Evolutionary conservation across 1,140 invertebrate genomes (phyloP).

Genomic region (Fopius arisanus): DNA sequence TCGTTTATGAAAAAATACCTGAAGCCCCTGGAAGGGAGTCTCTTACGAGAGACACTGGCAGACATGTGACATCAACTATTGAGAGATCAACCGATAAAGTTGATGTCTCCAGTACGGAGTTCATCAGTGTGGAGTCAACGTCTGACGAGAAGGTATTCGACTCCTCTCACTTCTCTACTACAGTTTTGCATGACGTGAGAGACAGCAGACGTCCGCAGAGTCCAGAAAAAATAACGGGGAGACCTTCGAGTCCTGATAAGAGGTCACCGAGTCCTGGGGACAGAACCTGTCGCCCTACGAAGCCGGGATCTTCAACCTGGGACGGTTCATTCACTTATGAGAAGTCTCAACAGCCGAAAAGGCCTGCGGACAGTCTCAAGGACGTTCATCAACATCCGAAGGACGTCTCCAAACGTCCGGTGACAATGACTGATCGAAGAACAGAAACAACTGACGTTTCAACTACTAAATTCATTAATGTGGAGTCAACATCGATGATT

Average conservation of each 20-base stretch:
- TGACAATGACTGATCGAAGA: background rate
- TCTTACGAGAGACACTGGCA: background rate
- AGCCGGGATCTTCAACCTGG: constrained; percentile 31
- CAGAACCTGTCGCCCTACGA: constrained; percentile 13
- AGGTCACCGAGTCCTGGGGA: constrained; percentile 24
- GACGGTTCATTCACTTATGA: constrained; percentile 31
- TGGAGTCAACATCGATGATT: constrained; percentile 12
- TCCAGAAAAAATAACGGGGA: constrained; percentile 1
- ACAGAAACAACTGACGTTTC: constrained; percentile 6
- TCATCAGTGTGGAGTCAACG: constrained; percentile 21
- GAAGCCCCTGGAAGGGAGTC: background rate
- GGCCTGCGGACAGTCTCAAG: background rate
- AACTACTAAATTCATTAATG: constrained; percentile 19
- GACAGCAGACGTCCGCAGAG: constrained; percentile 3
- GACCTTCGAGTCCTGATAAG: constrained; percentile 40
- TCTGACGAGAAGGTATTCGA: constrained; percentile 12
- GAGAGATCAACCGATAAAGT: background rate
- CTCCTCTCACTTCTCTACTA: constrained; percentile 18
- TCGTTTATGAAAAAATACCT: constrained; percentile 3
- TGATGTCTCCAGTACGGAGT: constrained; percentile 4
- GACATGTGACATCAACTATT: background rate
- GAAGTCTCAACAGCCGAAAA: constrained; percentile 6
- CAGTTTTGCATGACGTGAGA: constrained; percentile 23
- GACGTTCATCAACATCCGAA: background rate
- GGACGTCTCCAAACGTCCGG: background rate